Evolutionary conservation across 2,113 vertebrate species (phyloP).

Genomic region (Nesospiza acunhae): DNA sequence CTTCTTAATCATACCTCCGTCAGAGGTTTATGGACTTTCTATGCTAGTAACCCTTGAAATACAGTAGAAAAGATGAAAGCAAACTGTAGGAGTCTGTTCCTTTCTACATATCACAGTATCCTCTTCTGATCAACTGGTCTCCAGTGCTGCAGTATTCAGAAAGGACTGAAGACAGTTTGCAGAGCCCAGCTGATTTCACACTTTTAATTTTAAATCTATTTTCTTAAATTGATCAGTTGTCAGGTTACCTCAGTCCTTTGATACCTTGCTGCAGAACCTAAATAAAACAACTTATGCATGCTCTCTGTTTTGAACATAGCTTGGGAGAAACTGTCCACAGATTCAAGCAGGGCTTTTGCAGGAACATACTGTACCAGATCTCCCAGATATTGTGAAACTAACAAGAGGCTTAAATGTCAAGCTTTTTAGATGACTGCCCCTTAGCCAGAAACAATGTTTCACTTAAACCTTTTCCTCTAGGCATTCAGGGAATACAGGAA

Average conservation of each 20-base stretch:
- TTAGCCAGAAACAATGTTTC: slow-evolving; percentile 67
- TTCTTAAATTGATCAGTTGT: not conserved
- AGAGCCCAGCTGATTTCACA: not conserved
- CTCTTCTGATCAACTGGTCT: not conserved
- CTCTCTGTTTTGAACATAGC: not conserved
- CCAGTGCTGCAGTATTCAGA: not conserved
- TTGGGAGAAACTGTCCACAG: not conserved
- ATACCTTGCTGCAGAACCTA: not conserved
- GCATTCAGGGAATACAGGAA: slow-evolving; percentile 61
- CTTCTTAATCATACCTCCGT: not conserved
- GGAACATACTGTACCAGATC: slow-evolving; percentile 49
- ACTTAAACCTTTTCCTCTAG: slow-evolving; percentile 65
- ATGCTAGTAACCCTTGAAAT: not conserved
- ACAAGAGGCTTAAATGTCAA: slow-evolving; percentile 55
- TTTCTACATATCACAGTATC: not conserved
- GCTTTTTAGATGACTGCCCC: slow-evolving; percentile 10
- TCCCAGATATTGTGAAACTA: slow-evolving; percentile 73
- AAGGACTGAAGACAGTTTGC: not conserved
- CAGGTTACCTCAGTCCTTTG: not conserved
- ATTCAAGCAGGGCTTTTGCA: slow-evolving; percentile 60
- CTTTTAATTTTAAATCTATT: not conserved
- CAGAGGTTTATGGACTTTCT: not conserved
- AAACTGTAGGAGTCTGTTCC: not conserved
- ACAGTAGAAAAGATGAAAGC: not conserved
- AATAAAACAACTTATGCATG: not conserved